These are phyloP conservation scores for Hyaena hyaena DNA, from an alignment of 2,113 vertebrate species.

Conservation along the genomic window DNA sequence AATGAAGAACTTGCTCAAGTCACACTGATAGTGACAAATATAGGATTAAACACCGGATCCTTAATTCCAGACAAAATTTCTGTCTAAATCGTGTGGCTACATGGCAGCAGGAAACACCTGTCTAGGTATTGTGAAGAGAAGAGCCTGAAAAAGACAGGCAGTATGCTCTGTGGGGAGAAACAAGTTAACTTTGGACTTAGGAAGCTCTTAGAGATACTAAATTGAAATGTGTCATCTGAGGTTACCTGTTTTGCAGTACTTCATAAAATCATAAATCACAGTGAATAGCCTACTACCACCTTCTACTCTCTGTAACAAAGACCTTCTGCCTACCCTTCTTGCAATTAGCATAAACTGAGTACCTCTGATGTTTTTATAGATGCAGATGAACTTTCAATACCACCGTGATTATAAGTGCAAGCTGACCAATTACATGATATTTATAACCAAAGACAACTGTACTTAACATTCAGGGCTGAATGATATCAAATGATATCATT, in stretches of 20 bases:
- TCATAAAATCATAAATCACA: not conserved
- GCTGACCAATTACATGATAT: not conserved
- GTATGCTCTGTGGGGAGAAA: not conserved
- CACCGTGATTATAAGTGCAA: not conserved
- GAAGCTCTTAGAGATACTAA: not conserved
- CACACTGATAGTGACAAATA: not conserved
- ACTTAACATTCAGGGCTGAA: not conserved
- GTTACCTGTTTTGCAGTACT: not conserved
- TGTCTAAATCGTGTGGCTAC: not conserved
- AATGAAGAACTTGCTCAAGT: slow-evolving; percentile 4
- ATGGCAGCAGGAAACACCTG: not conserved
- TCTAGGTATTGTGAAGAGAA: not conserved
- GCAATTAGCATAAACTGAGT: not conserved
- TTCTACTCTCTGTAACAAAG: not conserved
- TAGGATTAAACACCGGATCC: not conserved
- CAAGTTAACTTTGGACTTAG: not conserved
- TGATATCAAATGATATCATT: not conserved
- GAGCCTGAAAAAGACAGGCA: not conserved
- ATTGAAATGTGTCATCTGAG: not conserved
- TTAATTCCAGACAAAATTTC: not conserved
- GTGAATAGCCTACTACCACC: not conserved
- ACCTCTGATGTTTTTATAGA: not conserved
- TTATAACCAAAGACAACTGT: not conserved
- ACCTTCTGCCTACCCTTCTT: not conserved
- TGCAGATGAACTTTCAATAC: not conserved